These are phyloP conservation scores for Cyanistes caeruleus DNA, from an alignment of 2,113 vertebrate genomes.

Conservation along the genomic window DNA sequence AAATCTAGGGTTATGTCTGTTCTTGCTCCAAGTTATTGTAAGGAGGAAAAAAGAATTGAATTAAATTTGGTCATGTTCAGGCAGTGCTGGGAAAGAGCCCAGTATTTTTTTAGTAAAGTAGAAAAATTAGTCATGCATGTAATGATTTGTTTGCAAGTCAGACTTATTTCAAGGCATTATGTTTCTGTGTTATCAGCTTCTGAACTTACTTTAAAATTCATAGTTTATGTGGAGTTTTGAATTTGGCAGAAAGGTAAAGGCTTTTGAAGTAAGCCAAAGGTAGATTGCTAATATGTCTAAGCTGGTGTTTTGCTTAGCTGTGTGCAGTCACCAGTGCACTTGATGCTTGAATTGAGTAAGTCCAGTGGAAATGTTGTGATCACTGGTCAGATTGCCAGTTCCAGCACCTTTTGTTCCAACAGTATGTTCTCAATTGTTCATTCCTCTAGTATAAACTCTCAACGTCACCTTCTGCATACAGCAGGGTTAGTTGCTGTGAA, in stretches of 20 bases:
- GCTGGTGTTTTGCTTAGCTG: neutral
- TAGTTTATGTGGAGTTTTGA: neutral
- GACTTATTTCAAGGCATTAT: neutral
- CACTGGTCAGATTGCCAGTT: neutral
- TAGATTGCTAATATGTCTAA: neutral
- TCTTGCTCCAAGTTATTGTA: conserved; percentile 53
- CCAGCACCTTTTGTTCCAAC: conserved; percentile 40
- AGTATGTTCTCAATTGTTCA: conserved; percentile 28
- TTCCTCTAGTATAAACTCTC: conserved; percentile 36
- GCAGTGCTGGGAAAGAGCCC: conserved; percentile 35
- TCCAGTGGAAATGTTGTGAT: conserved; percentile 22
- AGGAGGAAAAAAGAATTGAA: neutral
- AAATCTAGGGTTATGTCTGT: conserved; percentile 1
- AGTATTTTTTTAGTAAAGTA: conserved; percentile 42
- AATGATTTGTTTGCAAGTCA: conserved; percentile 33
- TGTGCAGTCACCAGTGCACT: neutral
- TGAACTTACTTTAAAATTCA: neutral
- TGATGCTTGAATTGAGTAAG: neutral
- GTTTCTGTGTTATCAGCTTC: neutral
- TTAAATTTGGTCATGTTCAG: conserved; percentile 33
- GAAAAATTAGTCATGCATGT: conserved; percentile 40
- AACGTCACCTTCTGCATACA: conserved; percentile 3
- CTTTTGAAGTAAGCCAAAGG: neutral
- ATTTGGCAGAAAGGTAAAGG: neutral
- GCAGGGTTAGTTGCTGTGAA: neutral